A percentile compares a stretch with the other conserved stretches of the same genome.
phyloP scores from a whole-genome alignment of 2,888 invertebrate genomes.

The Adelognathus sp. region DNA sequence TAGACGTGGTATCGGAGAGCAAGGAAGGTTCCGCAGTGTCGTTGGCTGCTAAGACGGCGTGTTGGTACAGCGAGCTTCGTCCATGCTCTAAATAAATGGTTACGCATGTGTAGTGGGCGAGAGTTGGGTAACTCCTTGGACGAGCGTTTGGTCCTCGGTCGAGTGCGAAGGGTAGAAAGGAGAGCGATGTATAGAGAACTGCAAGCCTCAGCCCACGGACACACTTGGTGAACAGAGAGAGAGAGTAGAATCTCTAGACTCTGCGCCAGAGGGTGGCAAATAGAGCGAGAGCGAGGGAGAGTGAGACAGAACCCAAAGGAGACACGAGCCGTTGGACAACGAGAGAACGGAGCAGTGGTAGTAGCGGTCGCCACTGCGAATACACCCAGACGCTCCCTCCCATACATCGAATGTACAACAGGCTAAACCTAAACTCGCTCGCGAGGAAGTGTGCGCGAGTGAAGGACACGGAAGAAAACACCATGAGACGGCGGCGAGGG shows the following conservation, averaged over 20 bases:
- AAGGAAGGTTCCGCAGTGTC: slow-evolving; percentile 18
- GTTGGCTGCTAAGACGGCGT: not conserved
- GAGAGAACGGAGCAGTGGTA: not conserved
- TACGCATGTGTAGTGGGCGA: slow-evolving; percentile 66
- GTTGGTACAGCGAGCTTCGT: slow-evolving; percentile 42
- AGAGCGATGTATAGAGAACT: too few relatives aligned
- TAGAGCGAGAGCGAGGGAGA: not conserved
- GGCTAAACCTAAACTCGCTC: slow-evolving; percentile 45
- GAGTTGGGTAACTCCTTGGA: slow-evolving; percentile 70
- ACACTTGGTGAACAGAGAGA: slow-evolving; percentile 40
- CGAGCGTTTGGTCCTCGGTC: slow-evolving; percentile 56
- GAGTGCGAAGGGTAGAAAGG: slow-evolving; percentile 20
- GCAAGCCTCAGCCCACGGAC: slow-evolving; percentile 40
- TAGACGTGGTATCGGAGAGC: slow-evolving; percentile 23
- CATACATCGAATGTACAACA: slow-evolving; percentile 12
- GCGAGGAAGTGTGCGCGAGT: slow-evolving; percentile 60
- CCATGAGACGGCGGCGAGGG: not conserved
- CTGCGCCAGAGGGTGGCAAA: slow-evolving; percentile 17
- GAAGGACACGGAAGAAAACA: slow-evolving; percentile 50
- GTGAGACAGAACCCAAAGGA: not conserved
- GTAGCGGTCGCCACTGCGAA: slow-evolving; percentile 41
- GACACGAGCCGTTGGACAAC: not conserved
- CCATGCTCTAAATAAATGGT: slow-evolving; percentile 72
- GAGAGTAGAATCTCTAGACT: slow-evolving; percentile 29
- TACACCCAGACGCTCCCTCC: slow-evolving; percentile 4